A percentile compares a stretch with the other conserved stretches of the same genome.
Evolutionary conservation across 2,113 vertebrate genomes (phyloP).

Genomic region (Seriola rivoliana): DNA sequence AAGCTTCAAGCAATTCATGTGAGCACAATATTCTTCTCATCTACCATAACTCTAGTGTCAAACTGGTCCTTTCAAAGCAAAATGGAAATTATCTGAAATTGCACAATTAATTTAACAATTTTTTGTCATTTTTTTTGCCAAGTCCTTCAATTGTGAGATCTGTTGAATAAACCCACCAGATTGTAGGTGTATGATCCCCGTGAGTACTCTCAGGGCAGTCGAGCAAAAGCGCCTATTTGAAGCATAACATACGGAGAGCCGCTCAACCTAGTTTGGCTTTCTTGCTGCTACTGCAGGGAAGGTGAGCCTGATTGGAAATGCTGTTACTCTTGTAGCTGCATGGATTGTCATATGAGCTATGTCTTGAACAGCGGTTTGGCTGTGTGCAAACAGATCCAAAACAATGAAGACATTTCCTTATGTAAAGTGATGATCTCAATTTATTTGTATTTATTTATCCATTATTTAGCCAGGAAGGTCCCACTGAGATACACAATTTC

Average conservation of each 20-base stretch:
- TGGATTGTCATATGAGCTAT: conserved; percentile 22
- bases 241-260: conserved; percentile 40
- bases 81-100: too few relatives aligned
- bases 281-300: conserved; percentile 13
- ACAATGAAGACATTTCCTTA: conserved; percentile 34
- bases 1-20: too few relatives aligned
- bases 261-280: conserved; percentile 55
- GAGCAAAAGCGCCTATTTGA: conserved; percentile 48
- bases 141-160: too few relatives aligned
- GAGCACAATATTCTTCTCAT: neutral
- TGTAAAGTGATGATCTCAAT: conserved; percentile 45
- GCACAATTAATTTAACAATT: too few relatives aligned
- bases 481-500: too few relatives aligned
- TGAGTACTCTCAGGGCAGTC: conserved; percentile 31
- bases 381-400: conserved; percentile 34
- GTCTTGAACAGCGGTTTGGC: conserved; percentile 25
- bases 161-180: conserved; percentile 5
- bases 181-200: conserved; percentile 13
- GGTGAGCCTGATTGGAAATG: conserved; percentile 28
- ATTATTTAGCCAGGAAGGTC: too few relatives aligned
- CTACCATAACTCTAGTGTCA: neutral
- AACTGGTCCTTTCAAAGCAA: too few relatives aligned
- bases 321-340: conserved; percentile 13
- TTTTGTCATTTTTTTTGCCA: too few relatives aligned
- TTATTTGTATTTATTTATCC: too few relatives aligned